Conservation (phyloP, 1,140 invertebrate species). For the Pseudomyrmex gracilis region DNA sequence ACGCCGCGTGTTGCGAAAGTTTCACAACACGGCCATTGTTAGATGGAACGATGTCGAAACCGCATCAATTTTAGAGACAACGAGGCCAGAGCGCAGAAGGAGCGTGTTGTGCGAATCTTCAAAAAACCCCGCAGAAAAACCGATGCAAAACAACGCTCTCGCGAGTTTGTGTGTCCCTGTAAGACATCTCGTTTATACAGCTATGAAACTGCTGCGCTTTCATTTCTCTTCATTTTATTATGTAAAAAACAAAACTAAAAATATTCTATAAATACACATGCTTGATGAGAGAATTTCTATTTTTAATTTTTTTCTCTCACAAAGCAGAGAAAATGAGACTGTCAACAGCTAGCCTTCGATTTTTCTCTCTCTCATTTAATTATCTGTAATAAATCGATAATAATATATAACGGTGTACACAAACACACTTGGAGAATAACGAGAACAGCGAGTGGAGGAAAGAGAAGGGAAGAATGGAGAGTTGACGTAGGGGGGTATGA, state of each 20-base stretch:
- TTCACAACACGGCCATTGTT: conserved; percentile 81
- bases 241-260: no score
- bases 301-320: no score
- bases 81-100: conserved; percentile 57
- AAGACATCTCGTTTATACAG: no score
- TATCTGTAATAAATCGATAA: conserved; percentile 27
- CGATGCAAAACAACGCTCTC: neutral
- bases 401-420: neutral
- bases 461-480: conserved; percentile 45
- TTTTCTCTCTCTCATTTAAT: conserved; percentile 23
- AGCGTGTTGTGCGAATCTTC: conserved; percentile 35
- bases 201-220: no score
- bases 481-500: neutral
- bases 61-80: conserved; percentile 75
- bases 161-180: no score
- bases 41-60: conserved; percentile 78
- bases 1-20: conserved; percentile 66
- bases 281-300: no score
- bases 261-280: no score
- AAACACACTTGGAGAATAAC: conserved; percentile 17
- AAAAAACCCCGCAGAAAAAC: neutral
- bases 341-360: neutral
- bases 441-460: neutral
- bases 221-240: no score
- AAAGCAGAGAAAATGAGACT: neutral